Percentiles rank a stretch among this genome's conserved stretches.
These are phyloP conservation scores for Allophyes oxyacanthae DNA, from an alignment of 2,888 invertebrate species.

Conservation along the genomic window DNA sequence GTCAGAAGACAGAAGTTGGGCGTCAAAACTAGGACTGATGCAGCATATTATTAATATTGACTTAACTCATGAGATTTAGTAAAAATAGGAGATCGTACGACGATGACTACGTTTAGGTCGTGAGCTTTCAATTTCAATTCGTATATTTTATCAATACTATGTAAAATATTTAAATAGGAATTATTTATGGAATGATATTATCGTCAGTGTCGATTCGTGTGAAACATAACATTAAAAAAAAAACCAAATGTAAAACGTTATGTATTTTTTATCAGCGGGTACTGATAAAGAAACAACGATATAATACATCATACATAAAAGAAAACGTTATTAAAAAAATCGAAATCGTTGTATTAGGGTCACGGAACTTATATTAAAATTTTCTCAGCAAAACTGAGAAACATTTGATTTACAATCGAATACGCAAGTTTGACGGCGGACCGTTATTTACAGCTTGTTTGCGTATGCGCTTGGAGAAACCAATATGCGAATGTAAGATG, in stretches of 20 bases:
- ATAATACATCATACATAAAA: slow-evolving; percentile 1
- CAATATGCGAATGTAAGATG: slow-evolving; percentile 14
- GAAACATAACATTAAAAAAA: slow-evolving; percentile 10
- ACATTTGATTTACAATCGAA: slow-evolving; percentile 46
- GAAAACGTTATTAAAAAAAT: slow-evolving; percentile 11
- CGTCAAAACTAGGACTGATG: too few relatives aligned
- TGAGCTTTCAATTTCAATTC: slow-evolving; percentile 1
- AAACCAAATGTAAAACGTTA: slow-evolving; percentile 1
- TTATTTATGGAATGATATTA: too few relatives aligned
- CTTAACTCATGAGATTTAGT: slow-evolving; percentile 14
- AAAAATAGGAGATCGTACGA: slow-evolving; percentile 20
- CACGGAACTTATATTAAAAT: slow-evolving; percentile 26
- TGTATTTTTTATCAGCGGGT: too few relatives aligned
- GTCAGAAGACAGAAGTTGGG: too few relatives aligned
- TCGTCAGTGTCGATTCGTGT: too few relatives aligned
- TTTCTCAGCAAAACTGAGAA: slow-evolving; percentile 16
- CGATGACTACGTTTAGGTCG: slow-evolving; percentile 1
- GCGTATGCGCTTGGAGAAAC: slow-evolving; percentile 13
- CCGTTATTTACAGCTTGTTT: slow-evolving; percentile 44
- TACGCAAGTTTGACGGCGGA: slow-evolving; percentile 21
- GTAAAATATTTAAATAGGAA: background rate
- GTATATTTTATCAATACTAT: background rate
- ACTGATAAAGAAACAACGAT: slow-evolving; percentile 9
- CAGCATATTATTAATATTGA: slow-evolving; percentile 11
- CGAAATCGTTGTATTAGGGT: slow-evolving; percentile 10